Evolutionary conservation across 2,113 vertebrate genomes (phyloP).

Genomic region (Crocuta crocuta): DNA sequence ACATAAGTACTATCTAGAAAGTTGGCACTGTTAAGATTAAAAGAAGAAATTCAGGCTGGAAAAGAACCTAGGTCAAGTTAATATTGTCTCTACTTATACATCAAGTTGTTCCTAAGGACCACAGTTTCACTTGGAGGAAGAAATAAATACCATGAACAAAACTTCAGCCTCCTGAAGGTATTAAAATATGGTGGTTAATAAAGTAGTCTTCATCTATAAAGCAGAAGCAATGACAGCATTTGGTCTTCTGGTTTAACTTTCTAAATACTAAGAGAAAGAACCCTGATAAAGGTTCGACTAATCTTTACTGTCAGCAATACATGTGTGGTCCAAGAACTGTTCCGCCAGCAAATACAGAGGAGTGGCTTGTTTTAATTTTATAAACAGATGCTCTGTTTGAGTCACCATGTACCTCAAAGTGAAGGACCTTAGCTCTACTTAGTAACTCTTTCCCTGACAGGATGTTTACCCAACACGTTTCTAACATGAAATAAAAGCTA

Average conservation of each 20-base stretch:
- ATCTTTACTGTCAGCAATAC: slow-evolving; percentile 56
- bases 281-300: slow-evolving; percentile 30
- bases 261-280: slow-evolving; percentile 58
- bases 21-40: slow-evolving; percentile 32
- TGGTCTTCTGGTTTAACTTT: slow-evolving; percentile 64
- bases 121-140: background rate
- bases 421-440: slow-evolving; percentile 63
- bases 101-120: background rate
- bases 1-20: slow-evolving; percentile 51
- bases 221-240: slow-evolving; percentile 40
- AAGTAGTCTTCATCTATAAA: slow-evolving; percentile 47
- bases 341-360: slow-evolving; percentile 46
- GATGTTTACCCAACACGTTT: slow-evolving; percentile 34
- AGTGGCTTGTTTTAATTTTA: slow-evolving; percentile 64
- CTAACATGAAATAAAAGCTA: slow-evolving; percentile 49
- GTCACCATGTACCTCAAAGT: slow-evolving; percentile 49
- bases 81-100: background rate
- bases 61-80: slow-evolving; percentile 50
- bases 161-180: background rate
- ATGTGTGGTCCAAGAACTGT: slow-evolving; percentile 63
- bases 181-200: slow-evolving; percentile 48
- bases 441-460: slow-evolving; percentile 24
- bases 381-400: slow-evolving; percentile 64
- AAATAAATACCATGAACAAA: slow-evolving; percentile 29
- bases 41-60: slow-evolving; percentile 64